phyloP scores from a whole-genome alignment of 23 tunicate species.

The Botrylloides violaceus region DNA sequence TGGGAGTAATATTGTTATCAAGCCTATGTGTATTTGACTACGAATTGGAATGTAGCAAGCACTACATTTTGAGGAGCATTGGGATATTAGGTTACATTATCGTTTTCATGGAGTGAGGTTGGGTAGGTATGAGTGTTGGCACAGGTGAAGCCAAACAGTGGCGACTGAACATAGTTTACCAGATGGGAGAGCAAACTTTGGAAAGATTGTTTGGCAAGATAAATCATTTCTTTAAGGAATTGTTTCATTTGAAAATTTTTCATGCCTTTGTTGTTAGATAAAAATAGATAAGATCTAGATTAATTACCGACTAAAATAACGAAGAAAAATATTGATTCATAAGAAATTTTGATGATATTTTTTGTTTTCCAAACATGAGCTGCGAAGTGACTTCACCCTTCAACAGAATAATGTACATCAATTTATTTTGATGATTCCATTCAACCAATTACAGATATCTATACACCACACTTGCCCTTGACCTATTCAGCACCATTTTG shows the following conservation, averaged over 20 bases:
- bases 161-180: conserved; percentile 11
- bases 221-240: conserved; percentile 14
- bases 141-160: conserved; percentile 28
- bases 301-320: neutral
- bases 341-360: neutral
- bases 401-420: too few relatives aligned
- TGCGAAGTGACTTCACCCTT: too few relatives aligned
- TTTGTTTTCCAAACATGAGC: neutral
- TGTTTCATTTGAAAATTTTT: neutral
- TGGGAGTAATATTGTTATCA: conserved; percentile 1
- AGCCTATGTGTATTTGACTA: neutral
- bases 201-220: conserved; percentile 12
- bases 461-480: too few relatives aligned
- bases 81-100: neutral
- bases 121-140: conserved; percentile 8
- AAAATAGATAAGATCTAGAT: conserved; percentile 5
- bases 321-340: neutral
- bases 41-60: neutral
- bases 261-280: neutral
- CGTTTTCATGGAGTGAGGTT: neutral
- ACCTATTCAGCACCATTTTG: too few relatives aligned
- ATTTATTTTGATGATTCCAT: too few relatives aligned
- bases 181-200: conserved; percentile 16
- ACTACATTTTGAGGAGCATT: neutral
- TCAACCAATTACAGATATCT: too few relatives aligned